These are phyloP conservation scores for Pasiphila rectangulata DNA, from an alignment of 2,888 invertebrate genomes.

Conservation along the genomic window DNA sequence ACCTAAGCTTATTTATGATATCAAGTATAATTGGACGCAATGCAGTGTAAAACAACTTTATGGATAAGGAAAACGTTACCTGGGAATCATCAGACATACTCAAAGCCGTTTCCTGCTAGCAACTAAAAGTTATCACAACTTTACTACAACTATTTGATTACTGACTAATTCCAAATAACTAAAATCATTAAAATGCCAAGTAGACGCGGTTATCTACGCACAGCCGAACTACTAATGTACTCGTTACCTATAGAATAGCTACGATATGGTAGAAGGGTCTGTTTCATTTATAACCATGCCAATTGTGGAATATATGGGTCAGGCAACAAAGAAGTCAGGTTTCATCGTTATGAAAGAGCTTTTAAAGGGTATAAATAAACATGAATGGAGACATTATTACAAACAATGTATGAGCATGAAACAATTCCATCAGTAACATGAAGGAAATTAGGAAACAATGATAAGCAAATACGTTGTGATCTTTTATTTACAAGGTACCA, in stretches of 20 bases:
- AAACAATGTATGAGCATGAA: not conserved
- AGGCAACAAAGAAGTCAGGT: conserved; percentile 17
- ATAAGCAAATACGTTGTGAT: conserved; percentile 32
- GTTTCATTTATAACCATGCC: conserved; percentile 56
- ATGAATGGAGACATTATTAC: conserved; percentile 2
- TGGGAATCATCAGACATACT: conserved; percentile 8
- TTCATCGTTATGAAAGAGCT: conserved; percentile 10
- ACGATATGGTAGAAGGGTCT: conserved; percentile 64
- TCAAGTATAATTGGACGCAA: no score
- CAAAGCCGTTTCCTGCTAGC: conserved; percentile 14
- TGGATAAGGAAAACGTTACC: conserved; percentile 6
- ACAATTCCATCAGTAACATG: not conserved
- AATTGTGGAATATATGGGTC: conserved; percentile 31
- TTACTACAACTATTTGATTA: conserved; percentile 6
- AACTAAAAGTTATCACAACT: conserved; percentile 10
- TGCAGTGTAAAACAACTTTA: no score
- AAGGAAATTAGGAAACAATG: conserved; percentile 14
- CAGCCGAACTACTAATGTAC: conserved; percentile 17
- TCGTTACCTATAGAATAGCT: conserved; percentile 50
- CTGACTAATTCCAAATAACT: conserved; percentile 11
- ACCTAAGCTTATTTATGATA: no score
- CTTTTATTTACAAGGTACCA: conserved; percentile 30
- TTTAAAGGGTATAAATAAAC: conserved; percentile 3
- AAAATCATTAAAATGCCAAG: conserved; percentile 19
- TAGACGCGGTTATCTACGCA: conserved; percentile 14